phyloP scores from a whole-genome alignment of 2,797 vertebrate species.

The Anomalospiza imberbis region DNA sequence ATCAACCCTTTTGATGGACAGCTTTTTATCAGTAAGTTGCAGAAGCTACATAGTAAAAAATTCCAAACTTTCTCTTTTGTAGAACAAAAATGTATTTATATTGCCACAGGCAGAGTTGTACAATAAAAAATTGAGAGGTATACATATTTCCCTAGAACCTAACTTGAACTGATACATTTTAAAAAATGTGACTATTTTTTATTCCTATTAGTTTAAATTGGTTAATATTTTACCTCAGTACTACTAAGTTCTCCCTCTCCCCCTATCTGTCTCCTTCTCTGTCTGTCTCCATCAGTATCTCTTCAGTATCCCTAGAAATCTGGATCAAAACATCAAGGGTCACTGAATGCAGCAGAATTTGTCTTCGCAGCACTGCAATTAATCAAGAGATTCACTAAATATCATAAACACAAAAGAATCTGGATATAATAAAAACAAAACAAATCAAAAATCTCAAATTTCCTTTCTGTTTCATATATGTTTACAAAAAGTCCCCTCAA shows the following conservation, averaged over 20 bases:
- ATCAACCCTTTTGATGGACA: slow-evolving; percentile 18
- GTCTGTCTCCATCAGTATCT: not conserved
- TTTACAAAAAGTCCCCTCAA: not conserved
- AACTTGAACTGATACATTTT: not conserved
- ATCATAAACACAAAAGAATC: not conserved
- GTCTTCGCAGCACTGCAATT: not conserved
- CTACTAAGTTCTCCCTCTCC: not conserved
- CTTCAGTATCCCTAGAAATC: not conserved
- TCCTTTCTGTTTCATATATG: accelerated
- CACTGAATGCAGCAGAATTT: not conserved
- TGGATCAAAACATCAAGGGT: not conserved
- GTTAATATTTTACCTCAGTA: not conserved
- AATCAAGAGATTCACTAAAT: not conserved
- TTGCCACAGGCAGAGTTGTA: not conserved
- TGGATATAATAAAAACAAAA: not conserved
- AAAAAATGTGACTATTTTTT: not conserved
- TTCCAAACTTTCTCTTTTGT: not conserved
- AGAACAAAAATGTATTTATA: not conserved
- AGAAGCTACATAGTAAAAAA: not conserved
- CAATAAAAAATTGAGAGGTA: not conserved
- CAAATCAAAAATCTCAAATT: not conserved
- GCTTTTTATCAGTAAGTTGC: slow-evolving; percentile 40
- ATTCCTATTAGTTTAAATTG: not conserved
- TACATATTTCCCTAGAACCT: not conserved
- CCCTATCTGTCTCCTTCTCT: too few relatives aligned